Base-by-base conservation (phyloP, 2,888 invertebrate genomes). In the Biston stratarius region DNA sequence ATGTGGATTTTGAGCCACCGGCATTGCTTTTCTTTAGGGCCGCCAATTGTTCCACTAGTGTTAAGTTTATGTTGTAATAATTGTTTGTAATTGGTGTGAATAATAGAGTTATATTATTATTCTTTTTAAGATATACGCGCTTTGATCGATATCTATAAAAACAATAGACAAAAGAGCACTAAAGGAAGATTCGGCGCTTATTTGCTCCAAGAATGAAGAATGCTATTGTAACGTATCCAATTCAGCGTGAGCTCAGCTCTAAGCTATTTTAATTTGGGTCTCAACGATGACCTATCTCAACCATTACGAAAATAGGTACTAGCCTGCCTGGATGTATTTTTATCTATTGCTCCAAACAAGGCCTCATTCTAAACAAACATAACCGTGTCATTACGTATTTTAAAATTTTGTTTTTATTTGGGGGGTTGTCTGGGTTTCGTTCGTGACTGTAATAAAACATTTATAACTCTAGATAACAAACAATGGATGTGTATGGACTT, bases 251-350 rank as follows among this genome's bases (percentile, higher is more conserved):
- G 66, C 66, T 75, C 72, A 75, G 66, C 70, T 55, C 66, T 67
- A 68, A 72, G 61, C 60, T 71, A 73, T 73, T 70, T 73, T 70
- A 72, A 75, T 75, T 75, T 71, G 65, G 71, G 72, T 69, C 73
- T 70, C 72, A 72, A 68, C 71, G 68, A 71, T 75, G 75, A 75
- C 75, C 75, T 75, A 75, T 75, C 75, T 72, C 75, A 75, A 75
- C 72, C 72, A 64, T 73, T 72, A 73, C 72, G 70, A 67, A 73
- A 75, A 75, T 72, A 73, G 66, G 69, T 60, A 73, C 61, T 67
- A 67, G 60, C 61, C 42, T 59, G 71, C 67, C 57, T 72, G 68
- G 61, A 68, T 69, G 61, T 74, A 70, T 73, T 72, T 75, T 71
- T 73, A 73, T 69, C 71, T 67, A 52, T 45, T 42, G 52, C 40